A percentile compares a stretch with the other conserved stretches of the same genome.
phyloP scores from a whole-genome alignment of 2,113 vertebrate genomes.

The Periophthalmus modestus region DNA sequence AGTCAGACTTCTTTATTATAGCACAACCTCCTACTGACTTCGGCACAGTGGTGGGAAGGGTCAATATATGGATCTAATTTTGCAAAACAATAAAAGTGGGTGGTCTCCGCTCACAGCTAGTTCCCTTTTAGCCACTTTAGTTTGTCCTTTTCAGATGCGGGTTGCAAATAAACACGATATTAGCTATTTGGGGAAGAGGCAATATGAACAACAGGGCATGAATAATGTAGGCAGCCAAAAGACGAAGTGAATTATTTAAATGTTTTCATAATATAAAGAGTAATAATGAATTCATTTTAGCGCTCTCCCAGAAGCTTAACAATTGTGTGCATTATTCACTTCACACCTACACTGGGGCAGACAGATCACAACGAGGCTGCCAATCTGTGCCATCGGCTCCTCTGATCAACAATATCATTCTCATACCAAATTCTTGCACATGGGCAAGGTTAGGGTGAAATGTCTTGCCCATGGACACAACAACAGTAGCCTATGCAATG shows the following conservation, averaged over 20 bases:
- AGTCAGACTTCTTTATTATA: conserved; percentile 21
- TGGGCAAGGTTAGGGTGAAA: too few relatives aligned
- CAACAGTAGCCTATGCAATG: too few relatives aligned
- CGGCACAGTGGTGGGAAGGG: conserved; percentile 33
- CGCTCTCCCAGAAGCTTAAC: too few relatives aligned
- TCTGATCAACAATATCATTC: too few relatives aligned
- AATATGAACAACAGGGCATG: background rate
- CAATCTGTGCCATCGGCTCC: too few relatives aligned
- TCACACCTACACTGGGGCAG: too few relatives aligned
- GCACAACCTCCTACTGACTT: conserved; percentile 29
- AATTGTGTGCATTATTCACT: too few relatives aligned
- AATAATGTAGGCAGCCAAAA: background rate
- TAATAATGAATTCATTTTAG: background rate
- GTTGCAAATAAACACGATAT: background rate
- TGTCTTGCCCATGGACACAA: too few relatives aligned
- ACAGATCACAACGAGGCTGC: too few relatives aligned
- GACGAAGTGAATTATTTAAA: background rate
- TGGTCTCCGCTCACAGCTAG: conserved; percentile 18
- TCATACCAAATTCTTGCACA: too few relatives aligned
- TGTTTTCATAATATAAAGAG: background rate
- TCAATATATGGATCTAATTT: conserved; percentile 26
- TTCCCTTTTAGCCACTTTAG: background rate
- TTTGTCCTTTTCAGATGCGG: background rate
- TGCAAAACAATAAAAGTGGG: conserved; percentile 31
- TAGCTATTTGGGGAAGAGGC: background rate